Percentiles rank a stretch among this genome's conserved stretches.
Evolutionary conservation across 2,888 invertebrate genomes (phyloP).

Genomic region (Drosophila percnosoma): DNA sequence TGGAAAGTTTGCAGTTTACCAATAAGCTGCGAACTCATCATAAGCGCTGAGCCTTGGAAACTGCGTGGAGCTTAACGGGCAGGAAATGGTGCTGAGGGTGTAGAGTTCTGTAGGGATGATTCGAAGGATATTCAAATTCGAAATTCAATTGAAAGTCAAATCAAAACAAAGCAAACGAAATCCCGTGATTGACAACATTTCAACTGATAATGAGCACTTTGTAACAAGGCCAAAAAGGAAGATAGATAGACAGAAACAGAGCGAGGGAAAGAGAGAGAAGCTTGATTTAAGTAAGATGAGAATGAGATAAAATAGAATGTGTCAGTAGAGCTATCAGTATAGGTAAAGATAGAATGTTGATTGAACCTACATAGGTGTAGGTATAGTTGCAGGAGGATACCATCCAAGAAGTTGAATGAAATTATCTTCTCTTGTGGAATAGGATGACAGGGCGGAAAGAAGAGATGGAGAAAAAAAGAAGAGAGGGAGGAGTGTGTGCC

Average conservation of each 20-base stretch:
- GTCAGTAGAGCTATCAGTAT: conserved; percentile 46
- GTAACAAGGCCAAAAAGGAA: conserved; percentile 22
- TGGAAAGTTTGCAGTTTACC: conserved; percentile 71
- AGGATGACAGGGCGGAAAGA: conserved; percentile 11
- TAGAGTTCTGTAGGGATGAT: conserved; percentile 17
- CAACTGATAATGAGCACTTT: conserved; percentile 75
- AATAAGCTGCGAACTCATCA: conserved; percentile 68
- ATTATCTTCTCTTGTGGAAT: conserved; percentile 56
- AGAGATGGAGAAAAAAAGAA: background rate
- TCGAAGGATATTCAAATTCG: conserved; percentile 66
- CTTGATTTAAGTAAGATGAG: conserved; percentile 1
- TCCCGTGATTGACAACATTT: conserved; percentile 80
- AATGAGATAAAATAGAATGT: conserved; percentile 28
- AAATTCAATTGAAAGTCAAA: conserved; percentile 79
- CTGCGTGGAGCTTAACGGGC: conserved; percentile 50
- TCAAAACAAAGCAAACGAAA: conserved; percentile 72
- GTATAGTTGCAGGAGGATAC: conserved; percentile 5
- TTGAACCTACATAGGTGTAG: conserved; percentile 9
- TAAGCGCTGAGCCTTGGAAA: conserved; percentile 56
- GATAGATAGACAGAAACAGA: conserved; percentile 1
- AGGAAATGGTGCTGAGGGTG: background rate
- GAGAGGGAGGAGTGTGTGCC: conserved; percentile 14
- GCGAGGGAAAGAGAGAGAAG: conserved; percentile 1
- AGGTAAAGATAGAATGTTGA: conserved; percentile 3
- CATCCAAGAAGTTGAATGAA: conserved; percentile 55